These are phyloP conservation scores for Drosophila peninsularis DNA, from an alignment of 2,888 invertebrate genomes.

Conservation along the genomic window DNA sequence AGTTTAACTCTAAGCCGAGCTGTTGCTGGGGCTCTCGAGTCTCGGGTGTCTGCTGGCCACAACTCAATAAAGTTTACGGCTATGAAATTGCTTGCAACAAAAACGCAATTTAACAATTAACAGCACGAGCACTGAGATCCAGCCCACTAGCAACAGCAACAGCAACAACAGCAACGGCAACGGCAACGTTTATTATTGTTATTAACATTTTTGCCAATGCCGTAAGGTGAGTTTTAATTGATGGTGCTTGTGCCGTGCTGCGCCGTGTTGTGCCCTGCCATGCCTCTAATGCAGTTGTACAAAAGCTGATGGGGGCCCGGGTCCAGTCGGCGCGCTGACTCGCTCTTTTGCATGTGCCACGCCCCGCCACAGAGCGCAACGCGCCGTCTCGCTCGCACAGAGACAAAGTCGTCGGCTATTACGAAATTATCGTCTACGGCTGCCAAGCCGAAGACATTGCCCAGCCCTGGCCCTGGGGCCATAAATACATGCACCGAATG, in stretches of 20 bases:
- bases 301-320: slow-evolving; percentile 65
- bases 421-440: slow-evolving; percentile 75
- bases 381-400: slow-evolving; percentile 57
- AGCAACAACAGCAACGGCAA: slow-evolving; percentile 8
- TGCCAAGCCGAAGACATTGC: slow-evolving; percentile 58
- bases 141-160: slow-evolving; percentile 31
- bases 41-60: slow-evolving; percentile 52
- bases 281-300: slow-evolving; percentile 79
- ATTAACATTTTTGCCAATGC: slow-evolving; percentile 77
- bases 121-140: slow-evolving; percentile 62
- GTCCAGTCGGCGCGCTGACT: slow-evolving; percentile 41
- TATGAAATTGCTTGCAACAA: slow-evolving; percentile 76
- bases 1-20: slow-evolving; percentile 18
- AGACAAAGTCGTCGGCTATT: slow-evolving; percentile 71
- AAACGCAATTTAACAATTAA: slow-evolving; percentile 81
- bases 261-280: slow-evolving; percentile 10
- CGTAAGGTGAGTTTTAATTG: slow-evolving; percentile 75
- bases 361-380: slow-evolving; percentile 49
- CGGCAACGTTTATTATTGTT: slow-evolving; percentile 75
- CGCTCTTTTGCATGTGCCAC: slow-evolving; percentile 79
- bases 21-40: slow-evolving; percentile 9
- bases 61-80: slow-evolving; percentile 77
- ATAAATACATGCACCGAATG: slow-evolving; percentile 80
- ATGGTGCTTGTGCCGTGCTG: slow-evolving; percentile 56
- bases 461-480: slow-evolving; percentile 74